Base-by-base conservation (phyloP, 1,140 invertebrate genomes). In the Halotydeus destructor region DNA sequence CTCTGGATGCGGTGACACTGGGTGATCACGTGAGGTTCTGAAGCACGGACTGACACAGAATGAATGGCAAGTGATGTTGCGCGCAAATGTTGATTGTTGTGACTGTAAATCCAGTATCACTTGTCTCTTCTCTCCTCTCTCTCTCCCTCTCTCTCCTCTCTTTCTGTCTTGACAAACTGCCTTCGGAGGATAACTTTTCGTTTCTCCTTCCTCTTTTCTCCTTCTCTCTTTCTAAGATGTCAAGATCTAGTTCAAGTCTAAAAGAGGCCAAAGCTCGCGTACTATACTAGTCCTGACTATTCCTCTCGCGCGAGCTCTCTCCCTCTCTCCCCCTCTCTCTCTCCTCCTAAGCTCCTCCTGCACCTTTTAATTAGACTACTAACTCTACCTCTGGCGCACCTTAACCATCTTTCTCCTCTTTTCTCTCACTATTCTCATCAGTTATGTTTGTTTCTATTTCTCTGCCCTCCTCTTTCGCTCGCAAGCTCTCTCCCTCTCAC, bases 401-500 rank as follows among this genome's bases (percentile, higher is more conserved):
- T n/a, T n/a, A n/a, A n/a, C n/a, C n/a, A n/a, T n/a, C n/a, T n/a
- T n/a, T n/a, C n/a, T n/a, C n/a, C n/a, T n/a, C n/a, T n/a, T n/a
- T n/a, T n/a, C n/a, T n/a, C n/a, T n/a, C 30, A 31, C 12, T 31
- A 12, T 31, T 16, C 16, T 4, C 30, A 31, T 31, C 30, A 16
- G 12, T 16, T n/a, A n/a, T 16, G 12, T 31, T 16, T 31, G 12
- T 31, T 16, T 31, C 30, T 31, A 12, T 31, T 16, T 48, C 36
- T 43, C 36, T 38, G 22, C 46, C 35, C 44, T 39, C 38, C 19
- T 49, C 43, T 44, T 31, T 49, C 35, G 44, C 52, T 54, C 52
- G 51, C 51, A n/a, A n/a, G n/a, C 43, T 41, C 19, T 49, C 43
- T 44, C 35, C 45, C 35, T 49, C 52, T 54, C 52, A 51, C 51